Conservation (phyloP, 23 tunicate species). For the Trididemnum miniatum region DNA sequence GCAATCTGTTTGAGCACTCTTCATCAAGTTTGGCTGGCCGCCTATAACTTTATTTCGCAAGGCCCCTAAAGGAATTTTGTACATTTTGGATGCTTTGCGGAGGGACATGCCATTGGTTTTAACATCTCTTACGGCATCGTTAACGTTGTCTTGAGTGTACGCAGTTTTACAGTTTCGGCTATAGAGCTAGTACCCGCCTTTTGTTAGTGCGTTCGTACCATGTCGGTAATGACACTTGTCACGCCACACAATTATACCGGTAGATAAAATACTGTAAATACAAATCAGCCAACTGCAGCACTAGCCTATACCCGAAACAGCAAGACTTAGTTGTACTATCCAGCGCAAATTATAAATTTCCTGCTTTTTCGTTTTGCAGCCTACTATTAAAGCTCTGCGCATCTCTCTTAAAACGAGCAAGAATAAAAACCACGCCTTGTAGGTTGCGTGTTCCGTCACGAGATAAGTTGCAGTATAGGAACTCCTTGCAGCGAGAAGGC, state of each 20-base stretch:
- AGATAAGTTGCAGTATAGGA: neutral
- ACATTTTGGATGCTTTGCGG: constrained; percentile 10
- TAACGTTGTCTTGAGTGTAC: neutral
- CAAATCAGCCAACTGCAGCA: neutral
- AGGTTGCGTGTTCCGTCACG: neutral
- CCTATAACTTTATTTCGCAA: neutral
- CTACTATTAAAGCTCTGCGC: neutral
- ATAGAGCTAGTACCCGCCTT: too few relatives aligned
- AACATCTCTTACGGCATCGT: constrained; percentile 2
- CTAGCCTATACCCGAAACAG: neutral
- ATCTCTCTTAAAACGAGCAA: neutral
- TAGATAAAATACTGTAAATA: neutral
- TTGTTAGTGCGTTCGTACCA: neutral
- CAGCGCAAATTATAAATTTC: neutral
- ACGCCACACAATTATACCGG: neutral
- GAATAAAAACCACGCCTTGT: neutral
- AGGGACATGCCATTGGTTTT: neutral
- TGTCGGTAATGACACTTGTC: neutral
- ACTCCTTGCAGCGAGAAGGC: neutral
- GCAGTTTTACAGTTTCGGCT: constrained; percentile 8
- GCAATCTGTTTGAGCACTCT: neutral
- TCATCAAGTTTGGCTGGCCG: neutral
- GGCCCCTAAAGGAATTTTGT: constrained; percentile 19
- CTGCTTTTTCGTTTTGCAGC: neutral
- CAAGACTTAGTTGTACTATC: neutral